phyloP scores from a whole-genome alignment of 2,888 invertebrate genomes.

The Fragum sueziense region DNA sequence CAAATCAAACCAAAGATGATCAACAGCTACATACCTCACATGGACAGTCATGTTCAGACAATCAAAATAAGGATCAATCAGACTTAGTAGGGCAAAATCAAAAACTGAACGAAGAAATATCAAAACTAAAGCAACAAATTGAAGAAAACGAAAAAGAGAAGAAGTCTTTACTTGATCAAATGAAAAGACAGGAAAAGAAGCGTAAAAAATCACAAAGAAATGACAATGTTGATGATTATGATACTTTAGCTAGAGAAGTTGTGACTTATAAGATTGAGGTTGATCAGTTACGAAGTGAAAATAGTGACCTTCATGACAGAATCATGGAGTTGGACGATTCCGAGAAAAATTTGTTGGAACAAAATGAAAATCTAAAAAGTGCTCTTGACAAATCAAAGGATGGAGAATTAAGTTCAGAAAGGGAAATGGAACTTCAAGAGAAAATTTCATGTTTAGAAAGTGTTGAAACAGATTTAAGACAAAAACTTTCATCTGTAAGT shows the following conservation, averaged over 20 bases:
- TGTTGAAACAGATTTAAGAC: slow-evolving; percentile 38
- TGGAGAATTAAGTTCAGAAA: slow-evolving; percentile 55
- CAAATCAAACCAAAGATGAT: slow-evolving; percentile 29
- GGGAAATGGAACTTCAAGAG: slow-evolving; percentile 67
- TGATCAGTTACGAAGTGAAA: slow-evolving; percentile 63
- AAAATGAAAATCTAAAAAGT: slow-evolving; percentile 51
- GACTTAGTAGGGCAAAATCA: slow-evolving; percentile 27
- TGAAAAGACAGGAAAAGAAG: slow-evolving; percentile 58
- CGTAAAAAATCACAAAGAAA: slow-evolving; percentile 54
- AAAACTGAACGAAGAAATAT: slow-evolving; percentile 60
- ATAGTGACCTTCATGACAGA: slow-evolving; percentile 68
- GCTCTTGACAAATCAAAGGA: slow-evolving; percentile 48
- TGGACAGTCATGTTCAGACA: slow-evolving; percentile 1
- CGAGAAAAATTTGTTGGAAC: slow-evolving; percentile 54
- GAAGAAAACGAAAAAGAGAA: slow-evolving; percentile 56
- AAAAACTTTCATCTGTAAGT: slow-evolving; percentile 41
- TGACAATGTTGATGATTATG: slow-evolving; percentile 61
- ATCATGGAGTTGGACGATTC: slow-evolving; percentile 66
- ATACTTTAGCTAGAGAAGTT: slow-evolving; percentile 58
- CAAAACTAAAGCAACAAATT: slow-evolving; percentile 40
- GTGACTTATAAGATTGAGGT: slow-evolving; percentile 60
- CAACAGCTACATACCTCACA: neutral
- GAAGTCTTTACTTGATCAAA: slow-evolving; percentile 48
- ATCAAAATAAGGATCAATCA: slow-evolving; percentile 6
- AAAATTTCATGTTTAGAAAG: slow-evolving; percentile 59